Evolutionary conservation across 1,140 invertebrate species (phyloP), one percentile per base, ranked within the genome.

Genomic region (Drosophila tristis): DNA sequence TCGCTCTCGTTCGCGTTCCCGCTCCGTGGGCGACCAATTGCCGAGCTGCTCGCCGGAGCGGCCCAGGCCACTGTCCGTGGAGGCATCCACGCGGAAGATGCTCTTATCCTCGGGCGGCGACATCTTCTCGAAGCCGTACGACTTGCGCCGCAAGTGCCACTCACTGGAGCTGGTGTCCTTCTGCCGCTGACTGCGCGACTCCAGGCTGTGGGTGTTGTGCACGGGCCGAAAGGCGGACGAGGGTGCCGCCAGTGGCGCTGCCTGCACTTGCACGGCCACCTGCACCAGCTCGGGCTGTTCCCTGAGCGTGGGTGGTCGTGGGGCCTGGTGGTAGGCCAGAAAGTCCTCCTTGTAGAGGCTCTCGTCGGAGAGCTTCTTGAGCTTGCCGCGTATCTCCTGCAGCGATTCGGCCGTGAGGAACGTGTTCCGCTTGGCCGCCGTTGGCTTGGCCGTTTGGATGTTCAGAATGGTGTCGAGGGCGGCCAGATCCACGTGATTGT

Each of bases 101-200:
- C 93, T 90, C 42, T 93, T 93, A 63, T 93, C 93, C 61, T 93
- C 93, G 70, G 93, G 85, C 39, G 91, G 92, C 7, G 93, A 92
- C 71, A 95, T 94, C 71, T 95, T 94, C 91, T 96, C 95, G 74
- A 96, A 96, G 55, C 95, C 95, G 78, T 96, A 96, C 4, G 95
- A 96, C 91, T 96, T 96, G 67, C 95, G 92, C 70, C 95, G 92
- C 70, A 94, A 93, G 78, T 95, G 95, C 95, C 95, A 96, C 65
- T 95, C 95, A 61, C 94, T 92, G 7, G 91, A 86, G 42, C 55
- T 91, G 42, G 92, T 92, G 75, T 93, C 93, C 29, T 90, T 75
- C 9, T 81, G 82, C 2, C 87, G 90, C 49, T 93, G 92, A 25
- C 20, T 20, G 1, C 94, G 87, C 0, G 93, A 93, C 80, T 94